These are phyloP conservation scores for Macaria liturata DNA, from an alignment of 2,888 invertebrate species.

Conservation along the genomic window DNA sequence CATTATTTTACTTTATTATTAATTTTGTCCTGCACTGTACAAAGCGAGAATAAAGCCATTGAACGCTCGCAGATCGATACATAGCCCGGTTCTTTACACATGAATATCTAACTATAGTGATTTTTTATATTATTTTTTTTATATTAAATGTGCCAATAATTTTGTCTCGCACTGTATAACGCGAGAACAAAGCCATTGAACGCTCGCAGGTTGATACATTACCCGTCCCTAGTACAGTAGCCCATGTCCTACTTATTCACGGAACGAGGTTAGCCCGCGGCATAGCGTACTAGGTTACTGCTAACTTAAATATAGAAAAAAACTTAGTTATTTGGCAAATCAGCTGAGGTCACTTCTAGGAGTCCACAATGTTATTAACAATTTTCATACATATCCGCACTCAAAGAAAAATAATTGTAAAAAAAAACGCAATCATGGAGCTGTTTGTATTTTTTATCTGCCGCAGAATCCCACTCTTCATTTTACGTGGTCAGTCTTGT, in stretches of 20 bases:
- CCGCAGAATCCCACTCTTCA: too few species aligned
- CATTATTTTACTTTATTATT: not conserved
- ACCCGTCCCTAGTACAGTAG: conserved; percentile 22
- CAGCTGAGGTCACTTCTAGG: too few species aligned
- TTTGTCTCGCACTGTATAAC: conserved; percentile 27
- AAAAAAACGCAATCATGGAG: too few species aligned
- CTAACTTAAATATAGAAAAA: too few species aligned
- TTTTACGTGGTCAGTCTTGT: too few species aligned
- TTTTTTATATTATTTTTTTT: not conserved
- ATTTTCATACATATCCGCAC: too few species aligned
- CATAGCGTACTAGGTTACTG: too few species aligned
- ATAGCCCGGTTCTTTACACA: not conserved
- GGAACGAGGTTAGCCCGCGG: conserved; percentile 4
- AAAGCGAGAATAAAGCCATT: conserved; percentile 34
- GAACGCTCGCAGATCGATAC: conserved; percentile 29
- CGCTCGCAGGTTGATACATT: conserved; percentile 31
- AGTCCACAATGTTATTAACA: too few species aligned
- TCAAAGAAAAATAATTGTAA: too few species aligned
- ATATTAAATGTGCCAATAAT: not conserved
- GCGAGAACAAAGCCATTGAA: conserved; percentile 36
- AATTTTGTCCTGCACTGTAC: conserved; percentile 28
- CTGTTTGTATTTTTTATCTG: too few species aligned
- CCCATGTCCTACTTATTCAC: conserved; percentile 13
- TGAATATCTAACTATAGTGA: not conserved
- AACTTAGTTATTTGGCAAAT: too few species aligned